Conservation (phyloP, 2,888 invertebrate genomes). For the Ormia ochracea region DNA sequence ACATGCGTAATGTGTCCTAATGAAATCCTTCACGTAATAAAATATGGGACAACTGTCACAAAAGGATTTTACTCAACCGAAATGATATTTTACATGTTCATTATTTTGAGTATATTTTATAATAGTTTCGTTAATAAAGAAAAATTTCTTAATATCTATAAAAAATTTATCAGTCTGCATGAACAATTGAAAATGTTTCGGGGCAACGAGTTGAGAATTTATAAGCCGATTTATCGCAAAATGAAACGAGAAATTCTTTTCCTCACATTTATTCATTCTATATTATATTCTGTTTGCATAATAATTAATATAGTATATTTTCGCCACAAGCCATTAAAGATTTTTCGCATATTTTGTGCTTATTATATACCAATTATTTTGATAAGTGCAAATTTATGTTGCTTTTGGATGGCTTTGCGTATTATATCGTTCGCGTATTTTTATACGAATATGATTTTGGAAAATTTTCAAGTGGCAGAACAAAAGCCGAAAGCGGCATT, state of each 20-base stretch:
- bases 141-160: conserved; percentile 28
- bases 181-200: conserved; percentile 26
- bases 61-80: conserved; percentile 56
- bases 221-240: not conserved
- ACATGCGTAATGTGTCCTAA: conserved; percentile 29
- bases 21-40: conserved; percentile 12
- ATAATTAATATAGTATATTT: conserved; percentile 13
- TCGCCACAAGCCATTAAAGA: rapidly evolving
- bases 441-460: conserved; percentile 41
- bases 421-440: conserved; percentile 31
- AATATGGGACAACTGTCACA: conserved; percentile 39
- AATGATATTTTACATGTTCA: conserved; percentile 44
- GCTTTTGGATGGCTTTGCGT: conserved; percentile 62
- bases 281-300: conserved; percentile 24
- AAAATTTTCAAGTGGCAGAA: not conserved
- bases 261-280: not conserved
- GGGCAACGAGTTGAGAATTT: not conserved
- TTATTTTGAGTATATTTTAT: conserved; percentile 33
- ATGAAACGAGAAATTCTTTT: conserved; percentile 32
- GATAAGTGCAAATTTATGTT: conserved; percentile 53
- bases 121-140: conserved; percentile 38
- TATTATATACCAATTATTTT: conserved; percentile 60
- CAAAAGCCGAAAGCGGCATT: not conserved
- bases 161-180: conserved; percentile 21
- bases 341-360: conserved; percentile 33